These are phyloP conservation scores for Labia minor DNA, from an alignment of 2,888 invertebrate genomes.

Conservation along the genomic window DNA sequence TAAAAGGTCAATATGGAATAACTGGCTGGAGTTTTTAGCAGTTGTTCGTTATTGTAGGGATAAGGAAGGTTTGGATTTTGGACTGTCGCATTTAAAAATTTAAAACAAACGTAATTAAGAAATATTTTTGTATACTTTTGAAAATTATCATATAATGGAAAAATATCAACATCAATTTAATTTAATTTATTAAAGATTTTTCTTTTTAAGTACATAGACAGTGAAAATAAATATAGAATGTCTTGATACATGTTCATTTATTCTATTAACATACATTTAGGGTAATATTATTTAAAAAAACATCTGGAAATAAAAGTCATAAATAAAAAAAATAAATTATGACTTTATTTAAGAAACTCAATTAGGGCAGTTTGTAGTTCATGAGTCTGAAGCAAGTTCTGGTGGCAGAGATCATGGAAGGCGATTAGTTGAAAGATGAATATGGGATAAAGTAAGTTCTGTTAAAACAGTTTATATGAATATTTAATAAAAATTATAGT, in stretches of 20 bases:
- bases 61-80: slow-evolving; percentile 41
- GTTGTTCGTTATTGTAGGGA: slow-evolving; percentile 41
- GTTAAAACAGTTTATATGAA: background rate
- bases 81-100: slow-evolving; percentile 31
- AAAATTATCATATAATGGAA: no score
- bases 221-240: slow-evolving; percentile 31
- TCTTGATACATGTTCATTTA: slow-evolving; percentile 40
- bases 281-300: slow-evolving; percentile 29
- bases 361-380: slow-evolving; percentile 39
- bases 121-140: no score
- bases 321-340: background rate
- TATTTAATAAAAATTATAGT: slow-evolving; percentile 1
- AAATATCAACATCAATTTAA: no score
- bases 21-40: slow-evolving; percentile 38
- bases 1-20: slow-evolving; percentile 22
- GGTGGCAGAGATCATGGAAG: slow-evolving; percentile 40
- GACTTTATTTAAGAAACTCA: background rate
- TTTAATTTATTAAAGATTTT: no score
- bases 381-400: slow-evolving; percentile 38
- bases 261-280: slow-evolving; percentile 37
- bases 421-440: slow-evolving; percentile 35
- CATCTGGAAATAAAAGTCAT: background rate
- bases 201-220: no score
- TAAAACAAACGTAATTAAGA: slow-evolving; percentile 22
- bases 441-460: slow-evolving; percentile 40